A percentile compares a stretch with the other conserved stretches of the same genome.
phyloP scores from a whole-genome alignment of 1,140 invertebrate species.

The Hermetia illucens region DNA sequence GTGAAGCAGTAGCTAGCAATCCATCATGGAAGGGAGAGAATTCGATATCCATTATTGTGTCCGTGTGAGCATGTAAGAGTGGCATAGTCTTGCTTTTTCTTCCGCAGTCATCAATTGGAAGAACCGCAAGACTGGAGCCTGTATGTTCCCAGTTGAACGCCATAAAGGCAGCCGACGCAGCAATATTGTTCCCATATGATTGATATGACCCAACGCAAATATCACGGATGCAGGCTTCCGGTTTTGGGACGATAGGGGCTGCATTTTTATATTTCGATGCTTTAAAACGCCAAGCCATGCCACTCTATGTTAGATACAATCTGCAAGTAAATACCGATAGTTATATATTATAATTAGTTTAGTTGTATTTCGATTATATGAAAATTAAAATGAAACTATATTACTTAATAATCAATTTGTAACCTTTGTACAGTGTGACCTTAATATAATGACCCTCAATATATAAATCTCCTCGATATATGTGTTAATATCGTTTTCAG shows the following conservation, averaged over 20 bases:
- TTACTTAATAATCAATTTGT: background rate
- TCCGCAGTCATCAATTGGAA: conserved; percentile 74
- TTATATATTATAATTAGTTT: background rate
- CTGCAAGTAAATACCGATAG: background rate
- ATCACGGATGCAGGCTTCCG: conserved; percentile 79
- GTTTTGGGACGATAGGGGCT: conserved; percentile 80
- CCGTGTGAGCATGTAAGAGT: conserved; percentile 66
- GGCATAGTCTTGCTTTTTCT: conserved; percentile 76
- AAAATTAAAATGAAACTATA: background rate
- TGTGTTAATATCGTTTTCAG: too few species aligned
- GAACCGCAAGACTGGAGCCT: conserved; percentile 72
- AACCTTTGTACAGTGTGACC: background rate
- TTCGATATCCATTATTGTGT: conserved; percentile 87
- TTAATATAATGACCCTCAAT: too few species aligned
- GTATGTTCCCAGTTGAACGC: conserved; percentile 82
- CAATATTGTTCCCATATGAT: conserved; percentile 87
- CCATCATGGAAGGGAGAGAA: conserved; percentile 92
- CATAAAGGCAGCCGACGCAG: conserved; percentile 82
- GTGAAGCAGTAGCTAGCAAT: conserved; percentile 75
- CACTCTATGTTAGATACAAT: background rate
- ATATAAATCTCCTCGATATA: too few species aligned
- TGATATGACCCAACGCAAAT: conserved; percentile 80
- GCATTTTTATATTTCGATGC: conserved; percentile 96
- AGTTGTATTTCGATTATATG: background rate
- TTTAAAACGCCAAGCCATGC: conserved; percentile 89